phyloP scores from a whole-genome alignment of 2,888 invertebrate species.

The Lepidonotus clava region DNA sequence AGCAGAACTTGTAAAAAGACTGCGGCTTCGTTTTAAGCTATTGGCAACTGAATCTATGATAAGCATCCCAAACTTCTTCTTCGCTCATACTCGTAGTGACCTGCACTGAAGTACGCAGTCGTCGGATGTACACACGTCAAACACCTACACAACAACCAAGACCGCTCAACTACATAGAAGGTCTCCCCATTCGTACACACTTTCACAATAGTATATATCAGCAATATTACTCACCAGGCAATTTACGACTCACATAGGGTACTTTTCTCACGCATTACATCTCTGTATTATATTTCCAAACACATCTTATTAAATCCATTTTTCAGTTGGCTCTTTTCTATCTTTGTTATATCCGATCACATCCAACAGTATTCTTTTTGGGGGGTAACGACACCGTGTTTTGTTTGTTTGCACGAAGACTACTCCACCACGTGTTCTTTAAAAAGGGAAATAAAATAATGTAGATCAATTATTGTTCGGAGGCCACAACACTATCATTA shows the following conservation, averaged over 20 bases:
- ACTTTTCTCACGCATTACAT: not conserved
- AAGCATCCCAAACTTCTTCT: not conserved
- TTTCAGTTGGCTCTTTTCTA: not conserved
- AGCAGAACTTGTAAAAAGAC: not conserved
- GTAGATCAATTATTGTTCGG: not conserved
- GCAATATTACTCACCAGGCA: not conserved
- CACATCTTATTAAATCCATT: not conserved
- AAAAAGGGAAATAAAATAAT: conserved; percentile 33
- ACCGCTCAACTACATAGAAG: not conserved
- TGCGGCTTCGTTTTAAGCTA: not conserved
- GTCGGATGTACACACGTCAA: not conserved
- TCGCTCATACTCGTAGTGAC: conserved; percentile 31
- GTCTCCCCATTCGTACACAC: not conserved
- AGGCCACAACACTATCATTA: conserved; percentile 44
- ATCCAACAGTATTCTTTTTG: too few relatives aligned
- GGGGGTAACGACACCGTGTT: too few relatives aligned
- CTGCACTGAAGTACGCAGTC: conserved; percentile 45
- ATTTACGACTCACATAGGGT: not conserved
- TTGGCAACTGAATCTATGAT: not conserved
- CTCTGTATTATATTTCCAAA: too few relatives aligned
- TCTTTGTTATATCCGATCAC: too few relatives aligned
- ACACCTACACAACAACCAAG: not conserved
- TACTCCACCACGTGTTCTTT: too few relatives aligned
- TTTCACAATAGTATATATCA: not conserved
- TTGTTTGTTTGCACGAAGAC: too few relatives aligned